Evolutionary conservation across 37 sponge, comb jelly and placozoan genomes (phyloP).

Genomic region (Spongilla lacustris): DNA sequence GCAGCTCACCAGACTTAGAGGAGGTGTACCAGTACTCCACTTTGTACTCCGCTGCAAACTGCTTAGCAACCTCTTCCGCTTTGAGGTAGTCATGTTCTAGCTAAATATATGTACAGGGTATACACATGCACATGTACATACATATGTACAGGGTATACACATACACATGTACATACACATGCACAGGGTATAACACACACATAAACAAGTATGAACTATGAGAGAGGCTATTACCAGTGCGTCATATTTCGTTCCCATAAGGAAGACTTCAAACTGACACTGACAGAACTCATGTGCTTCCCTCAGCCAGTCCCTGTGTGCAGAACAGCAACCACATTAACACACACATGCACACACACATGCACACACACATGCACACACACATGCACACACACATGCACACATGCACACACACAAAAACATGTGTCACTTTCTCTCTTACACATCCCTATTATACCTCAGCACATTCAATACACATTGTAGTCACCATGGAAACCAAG

Average conservation of each 20-base stretch:
- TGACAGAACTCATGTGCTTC: conserved; percentile 67
- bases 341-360: not conserved
- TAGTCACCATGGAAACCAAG: no score
- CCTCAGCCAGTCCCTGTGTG: conserved; percentile 61
- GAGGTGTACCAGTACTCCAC: conserved; percentile 86
- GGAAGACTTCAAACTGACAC: conserved; percentile 56
- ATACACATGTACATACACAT: no score
- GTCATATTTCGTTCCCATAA: conserved; percentile 73
- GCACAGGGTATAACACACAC: not conserved
- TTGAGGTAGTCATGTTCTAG: no score
- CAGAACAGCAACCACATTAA: not conserved
- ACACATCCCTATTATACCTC: no score
- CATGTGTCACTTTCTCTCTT: no score
- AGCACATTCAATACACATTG: no score
- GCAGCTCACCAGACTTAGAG: conserved; percentile 65
- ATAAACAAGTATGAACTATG: no score
- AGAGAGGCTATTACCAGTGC: conserved; percentile 61
- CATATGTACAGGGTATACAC: no score
- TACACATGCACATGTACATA: no score
- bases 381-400: no score
- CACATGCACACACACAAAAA: not conserved
- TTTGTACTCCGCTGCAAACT: conserved; percentile 34
- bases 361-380: no score
- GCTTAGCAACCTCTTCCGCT: not conserved
- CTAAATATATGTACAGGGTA: not conserved